These are phyloP conservation scores for Clarias magur DNA, from an alignment of 2,113 vertebrate species.

Conservation along the genomic window DNA sequence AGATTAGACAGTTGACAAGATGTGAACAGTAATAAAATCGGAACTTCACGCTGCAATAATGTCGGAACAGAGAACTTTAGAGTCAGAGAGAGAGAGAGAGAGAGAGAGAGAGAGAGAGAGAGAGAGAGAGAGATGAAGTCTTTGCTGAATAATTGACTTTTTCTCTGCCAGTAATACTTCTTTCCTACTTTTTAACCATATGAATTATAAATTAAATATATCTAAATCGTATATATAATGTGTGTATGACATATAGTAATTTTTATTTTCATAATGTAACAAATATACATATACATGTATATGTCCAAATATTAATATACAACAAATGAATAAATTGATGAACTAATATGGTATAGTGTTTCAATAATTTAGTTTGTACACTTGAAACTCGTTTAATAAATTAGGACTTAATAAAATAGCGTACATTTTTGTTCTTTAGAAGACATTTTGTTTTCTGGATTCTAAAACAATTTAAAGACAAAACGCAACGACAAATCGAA, in stretches of 20 bases:
- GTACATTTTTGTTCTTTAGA: not conserved
- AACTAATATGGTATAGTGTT: not conserved
- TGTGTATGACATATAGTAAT: too few species aligned
- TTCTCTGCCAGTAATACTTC: constrained; percentile 60
- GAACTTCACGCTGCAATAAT: constrained; percentile 83
- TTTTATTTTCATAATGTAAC: too few species aligned
- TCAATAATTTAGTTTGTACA: not conserved
- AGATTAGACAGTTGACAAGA: constrained; percentile 86
- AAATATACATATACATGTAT: too few species aligned
- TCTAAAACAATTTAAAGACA: not conserved
- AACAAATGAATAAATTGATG: not conserved
- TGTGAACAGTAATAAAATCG: constrained; percentile 84
- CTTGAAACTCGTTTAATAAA: not conserved
- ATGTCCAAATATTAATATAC: too few species aligned
- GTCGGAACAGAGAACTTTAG: constrained; percentile 78
- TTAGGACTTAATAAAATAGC: not conserved
- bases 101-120: constrained; percentile 54
- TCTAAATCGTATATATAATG: too few species aligned
- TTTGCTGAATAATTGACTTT: constrained; percentile 64
- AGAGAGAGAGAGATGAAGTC: constrained; percentile 66
- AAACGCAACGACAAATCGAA: not conserved
- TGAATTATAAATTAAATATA: constrained; percentile 73
- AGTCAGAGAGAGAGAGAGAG: constrained; percentile 60
- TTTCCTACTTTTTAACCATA: constrained; percentile 66
- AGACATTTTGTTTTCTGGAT: not conserved